Conservation (phyloP, 2,888 invertebrate genomes). For the Adelognathus sp. region DNA sequence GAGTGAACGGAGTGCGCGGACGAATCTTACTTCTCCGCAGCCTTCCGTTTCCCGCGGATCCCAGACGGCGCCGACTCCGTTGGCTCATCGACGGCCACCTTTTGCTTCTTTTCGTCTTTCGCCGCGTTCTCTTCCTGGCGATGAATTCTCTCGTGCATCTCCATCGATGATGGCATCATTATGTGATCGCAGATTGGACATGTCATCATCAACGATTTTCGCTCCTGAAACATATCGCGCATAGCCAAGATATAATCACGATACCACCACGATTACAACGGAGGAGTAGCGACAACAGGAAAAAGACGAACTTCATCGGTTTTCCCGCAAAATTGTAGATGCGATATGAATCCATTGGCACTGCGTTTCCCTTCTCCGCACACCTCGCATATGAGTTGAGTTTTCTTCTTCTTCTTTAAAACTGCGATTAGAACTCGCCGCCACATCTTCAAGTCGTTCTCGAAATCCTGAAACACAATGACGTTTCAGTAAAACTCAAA, state of each 20-base stretch:
- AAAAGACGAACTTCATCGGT: constrained; percentile 80
- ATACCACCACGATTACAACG: neutral
- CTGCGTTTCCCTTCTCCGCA: constrained; percentile 81
- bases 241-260: neutral
- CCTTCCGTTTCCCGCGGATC: constrained; percentile 76
- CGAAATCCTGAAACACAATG: constrained; percentile 82
- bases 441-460: constrained; percentile 81
- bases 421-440: constrained; percentile 81
- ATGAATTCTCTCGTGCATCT: constrained; percentile 83
- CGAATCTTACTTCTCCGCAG: constrained; percentile 79
- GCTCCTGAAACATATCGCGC: constrained; percentile 66
- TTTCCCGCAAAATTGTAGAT: constrained; percentile 85
- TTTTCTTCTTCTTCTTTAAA: constrained; percentile 74
- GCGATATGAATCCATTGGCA: constrained; percentile 84
- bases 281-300: neutral
- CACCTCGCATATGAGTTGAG: constrained; percentile 82
- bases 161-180: constrained; percentile 84
- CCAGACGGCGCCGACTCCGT: neutral
- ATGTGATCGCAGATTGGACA: constrained; percentile 84
- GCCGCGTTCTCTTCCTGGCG: constrained; percentile 72
- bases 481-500: neutral
- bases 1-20: constrained; percentile 25
- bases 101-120: constrained; percentile 4
- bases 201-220: constrained; percentile 79
- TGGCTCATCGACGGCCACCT: neutral